Evolutionary conservation across 2,888 invertebrate genomes (phyloP), one percentile per base, ranked within the genome.

Genomic region (Blastobasis lacticolella): DNA sequence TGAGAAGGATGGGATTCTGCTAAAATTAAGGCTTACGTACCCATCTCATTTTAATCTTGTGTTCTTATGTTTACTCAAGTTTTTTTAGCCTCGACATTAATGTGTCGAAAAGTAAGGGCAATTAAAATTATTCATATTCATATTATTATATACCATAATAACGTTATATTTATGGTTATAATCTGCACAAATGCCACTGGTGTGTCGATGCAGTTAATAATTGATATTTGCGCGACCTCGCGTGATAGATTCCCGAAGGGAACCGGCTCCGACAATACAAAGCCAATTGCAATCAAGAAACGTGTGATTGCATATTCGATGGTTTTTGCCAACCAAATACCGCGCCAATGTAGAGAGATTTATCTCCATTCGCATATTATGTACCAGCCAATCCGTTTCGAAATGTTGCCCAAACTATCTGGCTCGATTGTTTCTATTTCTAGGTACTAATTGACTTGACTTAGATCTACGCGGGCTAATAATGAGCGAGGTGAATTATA

Each of bases 201-300:
- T 69, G 66, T 66, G 67, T 61, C 54, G 49, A 54, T 51, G 49
- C 23, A 54, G 49, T 6, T 63, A 71, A 67, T 78, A 73, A 77
- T 75, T 77, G 67, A 71, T 66, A 64, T 73, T 68, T 64, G 63
- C 53, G 54, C 66, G 72, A 60, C 75, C 78, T 84, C 64, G 81
- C 81, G 78, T 80, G 80, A 76, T 80, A 66, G 71, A 73, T 76
- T 75, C 80, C 71, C 77, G 59, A 62, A 69, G 67, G 69, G 71
- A 73, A 73, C 71, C 63, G 7, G 65, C 74, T 75, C 79, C 74
- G 75, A 79, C 64, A 58, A 23, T 23, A 23, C 23, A 23, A 23
- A 23, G 23, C 48, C 42, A 51, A 23, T 7, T 8, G 49, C 46
- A 49, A 52, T 49, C 45, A 52, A 56, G 23, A 66, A 62, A 66